These are phyloP conservation scores for Tinamus guttatus DNA, from an alignment of 2,113 vertebrate genomes.

Conservation along the genomic window DNA sequence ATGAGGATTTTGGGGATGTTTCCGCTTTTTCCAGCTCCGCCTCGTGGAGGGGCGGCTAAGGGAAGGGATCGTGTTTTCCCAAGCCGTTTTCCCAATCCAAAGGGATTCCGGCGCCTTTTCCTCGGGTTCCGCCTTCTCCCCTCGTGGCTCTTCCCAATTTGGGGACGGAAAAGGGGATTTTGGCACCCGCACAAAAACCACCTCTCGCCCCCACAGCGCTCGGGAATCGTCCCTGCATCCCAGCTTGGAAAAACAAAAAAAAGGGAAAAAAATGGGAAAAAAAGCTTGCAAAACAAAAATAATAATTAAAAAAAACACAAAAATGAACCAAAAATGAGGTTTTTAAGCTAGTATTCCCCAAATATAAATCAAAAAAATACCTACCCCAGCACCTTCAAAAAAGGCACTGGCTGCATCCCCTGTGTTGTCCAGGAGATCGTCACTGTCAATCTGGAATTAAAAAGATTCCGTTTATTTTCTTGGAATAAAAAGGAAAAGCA, in stretches of 20 bases:
- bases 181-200: accelerated
- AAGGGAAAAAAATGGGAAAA: too few relatives aligned
- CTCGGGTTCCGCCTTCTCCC: too few relatives aligned
- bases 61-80: neutral
- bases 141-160: neutral
- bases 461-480: constrained; percentile 23
- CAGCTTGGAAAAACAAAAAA: neutral
- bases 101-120: neutral
- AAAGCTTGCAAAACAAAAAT: too few relatives aligned
- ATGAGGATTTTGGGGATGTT: neutral
- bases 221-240: neutral
- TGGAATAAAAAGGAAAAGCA: neutral
- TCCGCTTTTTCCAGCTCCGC: neutral
- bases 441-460: constrained; percentile 88
- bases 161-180: neutral
- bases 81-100: neutral
- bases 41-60: neutral
- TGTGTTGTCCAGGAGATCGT: constrained; percentile 93
- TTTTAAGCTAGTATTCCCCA: neutral
- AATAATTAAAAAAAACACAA: too few relatives aligned
- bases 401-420: constrained; percentile 91
- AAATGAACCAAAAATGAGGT: neutral
- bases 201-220: too few relatives aligned
- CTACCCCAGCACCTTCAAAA: constrained; percentile 91
- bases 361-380: constrained; percentile 45